A percentile compares a stretch with the other conserved stretches of the same genome.
Evolutionary conservation across 2,113 vertebrate species (phyloP).

Genomic region (Nansenia antarctica): DNA sequence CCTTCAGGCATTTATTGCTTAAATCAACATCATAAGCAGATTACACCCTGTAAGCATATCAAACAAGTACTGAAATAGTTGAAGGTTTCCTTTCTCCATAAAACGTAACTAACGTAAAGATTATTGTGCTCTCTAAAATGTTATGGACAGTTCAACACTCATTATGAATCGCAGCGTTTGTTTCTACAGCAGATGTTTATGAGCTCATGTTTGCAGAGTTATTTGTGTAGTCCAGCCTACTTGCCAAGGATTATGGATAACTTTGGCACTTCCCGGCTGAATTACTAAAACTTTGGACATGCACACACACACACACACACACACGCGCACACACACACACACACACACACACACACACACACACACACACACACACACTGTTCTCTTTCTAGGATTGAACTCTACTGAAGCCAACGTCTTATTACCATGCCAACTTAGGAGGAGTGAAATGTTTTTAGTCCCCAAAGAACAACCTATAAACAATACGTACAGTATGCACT

Average conservation of each 20-base stretch:
- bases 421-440: too few species aligned
- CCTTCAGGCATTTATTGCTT: too few species aligned
- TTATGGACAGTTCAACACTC: not conserved
- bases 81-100: not conserved
- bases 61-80: not conserved
- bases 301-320: not conserved
- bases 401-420: too few species aligned
- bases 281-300: not conserved
- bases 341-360: too few species aligned
- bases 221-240: not conserved
- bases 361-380: too few species aligned
- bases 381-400: too few species aligned
- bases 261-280: not conserved
- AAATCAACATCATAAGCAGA: too few species aligned
- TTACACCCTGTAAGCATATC: too few species aligned
- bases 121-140: not conserved
- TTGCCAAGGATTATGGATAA: slow-evolving; percentile 12
- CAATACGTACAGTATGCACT: not conserved
- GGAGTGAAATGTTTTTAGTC: not conserved
- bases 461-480: not conserved
- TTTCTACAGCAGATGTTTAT: slow-evolving; percentile 44
- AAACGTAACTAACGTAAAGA: too few species aligned
- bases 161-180: slow-evolving; percentile 19
- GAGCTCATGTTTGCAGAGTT: slow-evolving; percentile 23
- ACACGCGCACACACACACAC: too few species aligned